These are phyloP conservation scores for Acyrthosiphon pisum DNA, from an alignment of 1,140 invertebrate genomes.

Conservation along the genomic window DNA sequence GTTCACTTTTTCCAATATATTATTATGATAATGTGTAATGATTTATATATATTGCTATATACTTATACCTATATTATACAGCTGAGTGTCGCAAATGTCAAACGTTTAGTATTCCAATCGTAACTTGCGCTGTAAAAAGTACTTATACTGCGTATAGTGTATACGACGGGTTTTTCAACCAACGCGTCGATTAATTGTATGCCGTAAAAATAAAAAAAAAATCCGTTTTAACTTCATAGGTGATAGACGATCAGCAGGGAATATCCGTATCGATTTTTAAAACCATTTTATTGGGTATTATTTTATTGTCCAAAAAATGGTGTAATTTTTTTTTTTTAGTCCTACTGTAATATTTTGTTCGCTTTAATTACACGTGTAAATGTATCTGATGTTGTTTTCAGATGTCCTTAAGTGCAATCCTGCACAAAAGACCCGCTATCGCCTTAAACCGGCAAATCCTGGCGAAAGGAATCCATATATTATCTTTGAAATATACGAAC, in stretches of 20 bases:
- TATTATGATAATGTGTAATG: no score
- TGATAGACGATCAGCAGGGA: no score
- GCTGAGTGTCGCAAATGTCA: background rate
- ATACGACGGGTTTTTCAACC: background rate
- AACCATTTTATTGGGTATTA: background rate
- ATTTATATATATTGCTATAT: no score
- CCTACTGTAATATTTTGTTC: background rate
- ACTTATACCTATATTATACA: no score
- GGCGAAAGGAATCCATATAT: no score
- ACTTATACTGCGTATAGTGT: no score
- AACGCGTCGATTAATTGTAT: background rate
- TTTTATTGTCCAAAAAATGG: background rate
- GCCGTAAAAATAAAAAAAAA: background rate
- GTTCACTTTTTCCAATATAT: no score
- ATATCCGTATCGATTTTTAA: background rate
- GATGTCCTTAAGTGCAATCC: background rate
- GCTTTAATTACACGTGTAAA: background rate
- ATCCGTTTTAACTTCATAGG: background rate
- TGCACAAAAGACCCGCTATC: background rate
- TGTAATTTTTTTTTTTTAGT: background rate
- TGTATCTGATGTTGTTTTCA: background rate
- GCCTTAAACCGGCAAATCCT: background rate
- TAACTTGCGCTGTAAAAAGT: no score
- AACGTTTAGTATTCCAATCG: background rate
- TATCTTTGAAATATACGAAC: background rate